Percentiles rank a stretch among this genome's conserved stretches.
These are phyloP conservation scores for Mythimna pallens DNA, from an alignment of 2,888 invertebrate species.

Conservation along the genomic window DNA sequence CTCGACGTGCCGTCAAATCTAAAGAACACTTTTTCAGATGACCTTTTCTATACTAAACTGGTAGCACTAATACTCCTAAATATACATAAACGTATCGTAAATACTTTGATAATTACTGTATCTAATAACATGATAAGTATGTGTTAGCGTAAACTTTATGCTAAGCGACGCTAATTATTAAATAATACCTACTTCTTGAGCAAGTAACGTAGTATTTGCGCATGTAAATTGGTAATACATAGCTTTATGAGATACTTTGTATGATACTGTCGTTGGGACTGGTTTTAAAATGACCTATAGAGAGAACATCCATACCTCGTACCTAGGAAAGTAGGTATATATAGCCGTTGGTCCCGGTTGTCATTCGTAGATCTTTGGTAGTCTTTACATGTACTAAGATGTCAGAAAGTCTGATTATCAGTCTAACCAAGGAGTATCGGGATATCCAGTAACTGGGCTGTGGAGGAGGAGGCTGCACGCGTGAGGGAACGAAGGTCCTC, in stretches of 20 bases:
- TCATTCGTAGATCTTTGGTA: no score
- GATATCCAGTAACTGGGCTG: no score
- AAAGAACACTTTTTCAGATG: no score
- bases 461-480: no score
- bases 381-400: no score
- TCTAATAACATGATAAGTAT: slow-evolving; percentile 50
- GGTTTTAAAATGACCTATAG: slow-evolving; percentile 8
- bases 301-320: background rate
- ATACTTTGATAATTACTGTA: slow-evolving; percentile 16
- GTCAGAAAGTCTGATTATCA: no score
- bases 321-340: no score
- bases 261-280: background rate
- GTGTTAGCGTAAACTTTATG: slow-evolving; percentile 40
- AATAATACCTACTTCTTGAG: slow-evolving; percentile 30
- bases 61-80: background rate
- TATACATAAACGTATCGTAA: slow-evolving; percentile 28
- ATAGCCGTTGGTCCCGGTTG: no score
- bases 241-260: slow-evolving; percentile 28
- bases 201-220: slow-evolving; percentile 28
- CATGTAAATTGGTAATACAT: slow-evolving; percentile 34
- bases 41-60: no score
- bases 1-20: no score
- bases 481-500: no score
- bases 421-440: no score
- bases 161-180: slow-evolving; percentile 50